Conservation (phyloP, 1,140 invertebrate species). For the Ips nitidus region DNA sequence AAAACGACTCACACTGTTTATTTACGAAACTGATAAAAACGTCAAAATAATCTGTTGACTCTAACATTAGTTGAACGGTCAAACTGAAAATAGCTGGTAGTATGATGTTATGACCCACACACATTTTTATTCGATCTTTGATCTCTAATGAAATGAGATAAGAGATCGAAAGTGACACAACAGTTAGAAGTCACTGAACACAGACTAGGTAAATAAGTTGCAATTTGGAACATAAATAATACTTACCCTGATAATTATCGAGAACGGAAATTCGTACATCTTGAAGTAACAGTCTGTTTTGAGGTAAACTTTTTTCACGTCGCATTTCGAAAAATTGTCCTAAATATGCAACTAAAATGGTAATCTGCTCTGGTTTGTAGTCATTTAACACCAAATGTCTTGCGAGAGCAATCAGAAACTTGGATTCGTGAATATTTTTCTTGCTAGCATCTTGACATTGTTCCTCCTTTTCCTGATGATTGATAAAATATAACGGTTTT, state of each 20-base stretch:
- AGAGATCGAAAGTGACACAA: too few species aligned
- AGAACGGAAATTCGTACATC: slow-evolving; percentile 67
- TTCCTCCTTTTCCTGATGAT: slow-evolving; percentile 59
- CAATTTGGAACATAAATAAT: background rate
- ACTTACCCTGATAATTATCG: slow-evolving; percentile 75
- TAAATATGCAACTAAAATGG: slow-evolving; percentile 67
- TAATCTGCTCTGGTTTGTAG: slow-evolving; percentile 62
- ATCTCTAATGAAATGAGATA: too few species aligned
- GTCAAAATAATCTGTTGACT: too few species aligned
- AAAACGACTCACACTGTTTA: too few species aligned
- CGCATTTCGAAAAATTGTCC: slow-evolving; percentile 62
- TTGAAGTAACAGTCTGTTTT: slow-evolving; percentile 43
- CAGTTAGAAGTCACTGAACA: too few species aligned
- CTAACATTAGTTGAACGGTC: too few species aligned
- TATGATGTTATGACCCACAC: too few species aligned
- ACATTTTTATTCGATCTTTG: too few species aligned
- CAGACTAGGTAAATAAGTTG: too few species aligned
- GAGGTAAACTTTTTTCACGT: slow-evolving; percentile 52
- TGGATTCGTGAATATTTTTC: slow-evolving; percentile 63
- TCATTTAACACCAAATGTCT: slow-evolving; percentile 63
- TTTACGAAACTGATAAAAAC: too few species aligned
- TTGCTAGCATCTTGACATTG: slow-evolving; percentile 58
- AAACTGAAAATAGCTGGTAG: too few species aligned
- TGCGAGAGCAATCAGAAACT: slow-evolving; percentile 58
- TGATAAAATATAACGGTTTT: slow-evolving; percentile 64